These are phyloP conservation scores for Amia ocellicauda DNA, from an alignment of 2,113 vertebrate genomes.

Conservation along the genomic window DNA sequence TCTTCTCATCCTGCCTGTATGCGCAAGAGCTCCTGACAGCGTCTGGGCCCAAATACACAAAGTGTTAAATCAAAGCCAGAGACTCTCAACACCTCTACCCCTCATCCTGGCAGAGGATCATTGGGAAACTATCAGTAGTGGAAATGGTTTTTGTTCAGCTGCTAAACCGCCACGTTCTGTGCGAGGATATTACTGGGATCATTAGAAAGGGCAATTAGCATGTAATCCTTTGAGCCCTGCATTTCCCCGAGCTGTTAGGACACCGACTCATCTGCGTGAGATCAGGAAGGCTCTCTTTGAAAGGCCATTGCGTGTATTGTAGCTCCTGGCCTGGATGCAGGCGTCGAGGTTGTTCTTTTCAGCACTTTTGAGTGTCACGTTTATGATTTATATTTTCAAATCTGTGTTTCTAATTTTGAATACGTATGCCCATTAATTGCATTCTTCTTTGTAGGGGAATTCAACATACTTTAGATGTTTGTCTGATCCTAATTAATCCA, in stretches of 20 bases:
- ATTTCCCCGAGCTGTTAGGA: constrained; percentile 12
- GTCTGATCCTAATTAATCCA: too few relatives aligned
- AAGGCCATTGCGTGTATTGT: background rate
- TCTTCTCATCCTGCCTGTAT: constrained; percentile 67
- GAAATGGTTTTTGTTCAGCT: background rate
- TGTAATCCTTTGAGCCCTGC: constrained; percentile 19
- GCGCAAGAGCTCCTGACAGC: constrained; percentile 58
- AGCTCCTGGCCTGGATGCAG: background rate
- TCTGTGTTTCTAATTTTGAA: too few relatives aligned
- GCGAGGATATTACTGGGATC: constrained; percentile 24
- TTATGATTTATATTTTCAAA: too few relatives aligned
- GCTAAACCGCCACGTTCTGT: constrained; percentile 7
- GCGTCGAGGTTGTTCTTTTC: too few relatives aligned
- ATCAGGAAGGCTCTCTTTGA: background rate
- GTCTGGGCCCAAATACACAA: constrained; percentile 77
- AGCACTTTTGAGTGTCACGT: too few relatives aligned
- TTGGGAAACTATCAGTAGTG: constrained; percentile 4
- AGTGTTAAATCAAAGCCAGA: constrained; percentile 68
- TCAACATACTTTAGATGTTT: too few relatives aligned
- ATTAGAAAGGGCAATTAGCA: constrained; percentile 28
- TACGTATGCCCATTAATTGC: too few relatives aligned
- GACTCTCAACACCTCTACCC: constrained; percentile 52
- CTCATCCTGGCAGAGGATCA: constrained; percentile 13
- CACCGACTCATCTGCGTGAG: background rate
- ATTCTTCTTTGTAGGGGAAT: too few relatives aligned